phyloP scores from a whole-genome alignment of 2,113 vertebrate species.

The Halcyon malimbica region DNA sequence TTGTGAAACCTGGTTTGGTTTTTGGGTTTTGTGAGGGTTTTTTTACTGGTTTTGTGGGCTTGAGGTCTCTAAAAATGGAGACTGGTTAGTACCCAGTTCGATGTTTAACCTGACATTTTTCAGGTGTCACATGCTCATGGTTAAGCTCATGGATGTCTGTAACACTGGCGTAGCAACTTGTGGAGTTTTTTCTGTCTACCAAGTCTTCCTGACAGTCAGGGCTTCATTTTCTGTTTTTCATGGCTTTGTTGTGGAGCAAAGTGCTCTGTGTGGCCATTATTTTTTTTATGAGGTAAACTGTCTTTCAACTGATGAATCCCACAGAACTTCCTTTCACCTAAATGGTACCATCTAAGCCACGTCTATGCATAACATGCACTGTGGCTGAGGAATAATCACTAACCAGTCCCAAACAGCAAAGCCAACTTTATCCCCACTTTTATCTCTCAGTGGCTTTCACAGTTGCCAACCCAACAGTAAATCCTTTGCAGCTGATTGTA shows the following conservation, averaged over 20 bases:
- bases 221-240: background rate
- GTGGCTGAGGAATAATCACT: background rate
- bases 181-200: background rate
- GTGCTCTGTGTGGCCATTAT: background rate
- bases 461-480: background rate
- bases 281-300: background rate
- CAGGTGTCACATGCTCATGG: too few relatives aligned
- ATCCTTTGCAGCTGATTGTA: background rate
- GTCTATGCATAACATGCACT: accelerated
- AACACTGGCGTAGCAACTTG: background rate
- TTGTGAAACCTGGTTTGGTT: background rate
- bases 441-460: background rate
- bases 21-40: background rate
- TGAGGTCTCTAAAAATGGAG: background rate
- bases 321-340: background rate
- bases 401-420: background rate
- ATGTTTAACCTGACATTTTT: background rate
- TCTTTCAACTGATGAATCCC: background rate
- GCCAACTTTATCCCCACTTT: background rate
- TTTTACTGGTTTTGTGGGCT: background rate
- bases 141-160: background rate
- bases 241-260: background rate
- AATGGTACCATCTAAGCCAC: background rate
- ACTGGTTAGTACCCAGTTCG: background rate
- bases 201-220: background rate